phyloP scores from a whole-genome alignment of 2,888 invertebrate species.

The Cremastobaeus sp. region DNA sequence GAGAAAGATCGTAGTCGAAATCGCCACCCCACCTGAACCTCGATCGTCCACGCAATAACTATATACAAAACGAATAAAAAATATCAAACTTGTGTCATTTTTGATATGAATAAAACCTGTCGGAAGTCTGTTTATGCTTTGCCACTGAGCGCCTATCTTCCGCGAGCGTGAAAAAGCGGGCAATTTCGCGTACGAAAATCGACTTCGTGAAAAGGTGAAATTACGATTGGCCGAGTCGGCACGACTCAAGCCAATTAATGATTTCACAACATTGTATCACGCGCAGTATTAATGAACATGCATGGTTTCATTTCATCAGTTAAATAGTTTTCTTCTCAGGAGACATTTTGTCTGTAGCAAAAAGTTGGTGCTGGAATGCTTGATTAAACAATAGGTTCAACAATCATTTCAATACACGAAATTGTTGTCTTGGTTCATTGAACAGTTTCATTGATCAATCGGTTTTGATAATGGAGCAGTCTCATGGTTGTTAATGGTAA shows the following conservation, averaged over 20 bases:
- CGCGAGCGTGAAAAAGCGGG: neutral
- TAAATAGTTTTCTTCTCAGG: slow-evolving; percentile 34
- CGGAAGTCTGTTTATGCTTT: neutral
- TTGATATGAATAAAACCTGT: slow-evolving; percentile 12
- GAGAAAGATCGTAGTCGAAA: slow-evolving; percentile 23
- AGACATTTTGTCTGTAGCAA: slow-evolving; percentile 38
- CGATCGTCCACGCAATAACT: neutral
- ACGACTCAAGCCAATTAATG: slow-evolving; percentile 38
- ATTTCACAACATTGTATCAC: slow-evolving; percentile 62
- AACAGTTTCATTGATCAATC: slow-evolving; percentile 12
- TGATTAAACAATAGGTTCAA: slow-evolving; percentile 65
- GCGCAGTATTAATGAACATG: slow-evolving; percentile 57
- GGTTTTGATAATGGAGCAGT: slow-evolving; percentile 48
- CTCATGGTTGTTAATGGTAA: slow-evolving; percentile 34
- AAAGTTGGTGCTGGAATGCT: slow-evolving; percentile 67
- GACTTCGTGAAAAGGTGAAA: slow-evolving; percentile 71
- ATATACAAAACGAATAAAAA: slow-evolving; percentile 36
- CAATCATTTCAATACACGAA: slow-evolving; percentile 59
- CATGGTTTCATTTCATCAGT: slow-evolving; percentile 40
- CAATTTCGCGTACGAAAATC: slow-evolving; percentile 32
- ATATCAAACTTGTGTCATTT: neutral
- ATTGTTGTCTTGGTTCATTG: slow-evolving; percentile 26
- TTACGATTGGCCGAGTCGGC: slow-evolving; percentile 63
- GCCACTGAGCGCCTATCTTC: neutral
- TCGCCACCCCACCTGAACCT: neutral